Evolutionary conservation across 92 coral and sea anemone species (phyloP), one percentile per base, ranked within the genome.

Genomic region (Bergia sp.): DNA sequence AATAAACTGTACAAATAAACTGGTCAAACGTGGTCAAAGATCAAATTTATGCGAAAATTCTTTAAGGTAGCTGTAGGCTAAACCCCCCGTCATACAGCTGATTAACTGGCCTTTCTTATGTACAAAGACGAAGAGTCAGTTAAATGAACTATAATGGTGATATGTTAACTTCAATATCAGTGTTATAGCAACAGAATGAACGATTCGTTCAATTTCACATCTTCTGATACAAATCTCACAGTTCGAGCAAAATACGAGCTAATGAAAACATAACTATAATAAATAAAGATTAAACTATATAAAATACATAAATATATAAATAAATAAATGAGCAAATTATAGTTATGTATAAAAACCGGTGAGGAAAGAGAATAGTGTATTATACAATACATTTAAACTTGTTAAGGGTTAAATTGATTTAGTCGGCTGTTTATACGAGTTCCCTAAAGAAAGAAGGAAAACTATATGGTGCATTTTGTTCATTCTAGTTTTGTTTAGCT

Each of bases 21-120:
- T 69, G 77, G 40, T 29, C 49, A 66, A 74, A 75, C 58, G 36
- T 11, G 79, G 77, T 69, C 87, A 50, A 42, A 69, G 66, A 67
- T 67, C 44, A 39, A 69, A 66, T 64, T n/a, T 61, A n/a, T 16
- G 82, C 61, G 58, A 78, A 36, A 73, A 12, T 39, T 66, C 18
- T 69, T 72, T 47, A 29, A 44, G 39, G 20, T 69, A 50, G n/a
- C 41, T 39, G 29, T 29, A 6, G 9, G 41, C 38, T 44, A 29
- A 45, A n/a, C 66, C 20, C 18, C 29, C n/a, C 5, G 18, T 12
- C 13, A 8, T 41, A 76, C 45, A 55, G n/a, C 79, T 49, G 66
- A 79, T 84, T 72, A 0, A 84, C 11, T 36, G 45, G 36, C 12
- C 66, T 84, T 36, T 71, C 36, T 11, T 42, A 40, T 40, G 37